Evolutionary conservation across 1,140 invertebrate genomes (phyloP).

Genomic region (Macrobrachium nipponense): DNA sequence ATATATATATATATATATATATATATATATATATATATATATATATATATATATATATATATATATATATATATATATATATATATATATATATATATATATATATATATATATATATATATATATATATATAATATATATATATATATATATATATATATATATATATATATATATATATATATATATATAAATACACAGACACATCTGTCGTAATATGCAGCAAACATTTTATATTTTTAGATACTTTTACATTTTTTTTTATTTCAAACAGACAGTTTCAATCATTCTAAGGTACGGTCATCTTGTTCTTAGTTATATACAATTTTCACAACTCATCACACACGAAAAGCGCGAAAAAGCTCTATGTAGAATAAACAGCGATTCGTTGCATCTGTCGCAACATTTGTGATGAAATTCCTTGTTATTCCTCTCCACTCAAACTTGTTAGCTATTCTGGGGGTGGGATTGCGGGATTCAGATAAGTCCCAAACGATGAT

Average conservation of each 20-base stretch:
- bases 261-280: too few relatives aligned
- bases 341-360: too few relatives aligned
- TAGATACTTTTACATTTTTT: neutral
- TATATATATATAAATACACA: conserved; percentile 15
- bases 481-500: too few relatives aligned
- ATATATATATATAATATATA: neutral
- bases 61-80: conserved; percentile 37
- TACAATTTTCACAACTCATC: too few relatives aligned
- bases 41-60: conserved; percentile 19
- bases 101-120: conserved; percentile 23
- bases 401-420: too few relatives aligned
- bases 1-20: conserved; percentile 29
- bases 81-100: conserved; percentile 30
- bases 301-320: too few relatives aligned
- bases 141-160: neutral
- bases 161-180: neutral
- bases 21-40: conserved; percentile 24
- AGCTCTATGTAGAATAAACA: too few relatives aligned
- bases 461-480: too few relatives aligned
- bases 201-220: conserved; percentile 1
- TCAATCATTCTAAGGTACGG: too few relatives aligned
- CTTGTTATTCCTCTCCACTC: too few relatives aligned
- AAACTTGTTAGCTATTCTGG: too few relatives aligned
- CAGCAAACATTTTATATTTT: conserved; percentile 15
- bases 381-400: too few relatives aligned